Evolutionary conservation across 2,888 invertebrate genomes (phyloP).

Genomic region (Andrena praecox): DNA sequence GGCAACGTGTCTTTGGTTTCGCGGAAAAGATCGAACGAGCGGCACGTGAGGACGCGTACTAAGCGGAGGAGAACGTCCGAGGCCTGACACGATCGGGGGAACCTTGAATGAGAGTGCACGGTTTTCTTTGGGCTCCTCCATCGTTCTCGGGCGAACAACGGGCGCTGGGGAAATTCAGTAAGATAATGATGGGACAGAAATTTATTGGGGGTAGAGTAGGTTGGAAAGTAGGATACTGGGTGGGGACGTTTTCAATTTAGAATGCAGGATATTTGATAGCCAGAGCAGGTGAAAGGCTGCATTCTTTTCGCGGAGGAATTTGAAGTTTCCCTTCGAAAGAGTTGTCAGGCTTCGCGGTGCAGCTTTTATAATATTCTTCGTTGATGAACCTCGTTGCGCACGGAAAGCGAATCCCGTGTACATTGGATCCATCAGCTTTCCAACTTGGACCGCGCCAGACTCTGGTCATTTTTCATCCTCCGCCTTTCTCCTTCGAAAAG

Average conservation of each 20-base stretch:
- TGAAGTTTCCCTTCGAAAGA: neutral
- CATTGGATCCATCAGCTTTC: constrained; percentile 2
- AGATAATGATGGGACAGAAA: neutral
- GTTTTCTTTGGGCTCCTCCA: constrained; percentile 44
- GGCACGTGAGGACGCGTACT: constrained; percentile 81
- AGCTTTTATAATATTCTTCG: neutral
- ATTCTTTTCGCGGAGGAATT: neutral
- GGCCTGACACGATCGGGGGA: constrained; percentile 31
- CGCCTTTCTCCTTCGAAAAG: constrained; percentile 21
- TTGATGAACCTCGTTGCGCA: neutral
- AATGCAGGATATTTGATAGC: neutral
- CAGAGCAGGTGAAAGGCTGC: constrained; percentile 1
- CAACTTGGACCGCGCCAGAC: constrained; percentile 7
- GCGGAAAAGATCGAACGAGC: constrained; percentile 81
- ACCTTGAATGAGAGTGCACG: constrained; percentile 64
- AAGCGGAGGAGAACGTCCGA: constrained; percentile 61
- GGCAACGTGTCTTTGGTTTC: constrained; percentile 78
- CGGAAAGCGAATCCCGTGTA: neutral
- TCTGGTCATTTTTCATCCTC: constrained; percentile 21
- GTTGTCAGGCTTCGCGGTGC: neutral
- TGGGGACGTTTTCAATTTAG: neutral
- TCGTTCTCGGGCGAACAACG: neutral
- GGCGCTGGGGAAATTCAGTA: too few species aligned
- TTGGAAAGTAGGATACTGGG: neutral
- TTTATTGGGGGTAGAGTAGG: neutral